Base-by-base conservation (phyloP, 2,797 vertebrate genomes). In the Tenualosa ilisha region DNA sequence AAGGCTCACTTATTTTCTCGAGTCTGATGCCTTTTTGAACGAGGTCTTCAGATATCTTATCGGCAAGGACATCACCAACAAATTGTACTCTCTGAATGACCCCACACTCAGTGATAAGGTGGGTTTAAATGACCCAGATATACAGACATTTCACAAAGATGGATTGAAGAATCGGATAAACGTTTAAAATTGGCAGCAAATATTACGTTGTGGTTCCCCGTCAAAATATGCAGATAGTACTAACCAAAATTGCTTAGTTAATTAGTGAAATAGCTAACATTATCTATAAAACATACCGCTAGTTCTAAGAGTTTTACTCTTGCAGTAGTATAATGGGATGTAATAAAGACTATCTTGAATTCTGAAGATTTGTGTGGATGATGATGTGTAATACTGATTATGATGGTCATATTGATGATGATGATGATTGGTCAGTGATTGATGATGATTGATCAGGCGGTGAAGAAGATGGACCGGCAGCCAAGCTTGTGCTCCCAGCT, bases 11-110 rank as follows among this genome's bases (percentile, higher is more conserved):
- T 99, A 95, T 91, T 99, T 98, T 93, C 93, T 99, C 94, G 98
- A 99, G 91, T 96, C 98, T 0, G 97, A 99, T 82, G 96, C 97
- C 40, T 99, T 99, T 89, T 95, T 99, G 6, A 97, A 96, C 87
- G 98, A 99, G 93, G 97, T 99, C 88, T 99, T 99, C 94, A 96
- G 95, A 83, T 98, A 99, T 88, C 97, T 99, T 87, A 97, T 99
- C 51, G 98, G 98, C 87, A 99, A 99, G 95, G 98, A 99, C 91
- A 99, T 99, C 92, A 99, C 98, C 92, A 99, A 98, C 91, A 99
- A 99, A 90, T 95, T 99, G 54, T 99, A 99, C 90, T 98, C 98
- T 0, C 93, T 99, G 91, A 99, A 99, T 85, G 98, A 99, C 84
- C 98, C 98, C 31, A 98, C 97, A 3, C 94, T 99, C 92, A 99